Evolutionary conservation across 1,140 invertebrate genomes (phyloP), one percentile per base, ranked within the genome.

Genomic region (Tetranychus urticae): DNA sequence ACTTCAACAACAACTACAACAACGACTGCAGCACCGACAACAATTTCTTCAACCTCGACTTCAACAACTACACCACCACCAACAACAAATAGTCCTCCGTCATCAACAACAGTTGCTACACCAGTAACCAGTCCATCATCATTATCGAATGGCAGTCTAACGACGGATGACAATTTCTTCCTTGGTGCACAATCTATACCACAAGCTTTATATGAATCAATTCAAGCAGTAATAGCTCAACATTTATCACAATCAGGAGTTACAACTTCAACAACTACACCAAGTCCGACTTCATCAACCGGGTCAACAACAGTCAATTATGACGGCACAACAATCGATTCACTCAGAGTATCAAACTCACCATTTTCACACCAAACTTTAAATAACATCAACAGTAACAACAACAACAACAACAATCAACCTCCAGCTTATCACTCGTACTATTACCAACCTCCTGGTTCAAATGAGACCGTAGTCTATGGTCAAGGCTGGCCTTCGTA

Each of bases 191-290:
- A 52, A 56, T 14, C n/a, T 4, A 42, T 61, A 3, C 60, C 61
- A 12, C 54, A 56, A 58, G 42, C 55, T 47, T 13, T 62, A 47
- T 62, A 58, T 50, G 61, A 62, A 42, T 57, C 61, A 58, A 58
- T 62, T 14, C 55, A 62, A 14, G 34, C 58, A 48, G 45, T 62
- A 14, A 62, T 62, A 5, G 48, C 55, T 46, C 60, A 61, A 47
- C 48, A 61, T 46, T 34, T 55, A 46, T 50, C 42, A 54, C 12
- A 14, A 36, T n/a, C 31, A 58, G 31, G 31, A 52, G 14, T 52
- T n/a, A 58, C 3, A 42, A 23, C 37, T 6, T 8, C n/a, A 33
- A 39, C 42, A 4, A 45, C 57, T 42, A 58, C 46, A 48, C 6
- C 59, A 48, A 50, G 14, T 12, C 13, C 48, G 23, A 50, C 6